phyloP scores from a whole-genome alignment of 2,113 vertebrate genomes.

The Pseudopodoces humilis region DNA sequence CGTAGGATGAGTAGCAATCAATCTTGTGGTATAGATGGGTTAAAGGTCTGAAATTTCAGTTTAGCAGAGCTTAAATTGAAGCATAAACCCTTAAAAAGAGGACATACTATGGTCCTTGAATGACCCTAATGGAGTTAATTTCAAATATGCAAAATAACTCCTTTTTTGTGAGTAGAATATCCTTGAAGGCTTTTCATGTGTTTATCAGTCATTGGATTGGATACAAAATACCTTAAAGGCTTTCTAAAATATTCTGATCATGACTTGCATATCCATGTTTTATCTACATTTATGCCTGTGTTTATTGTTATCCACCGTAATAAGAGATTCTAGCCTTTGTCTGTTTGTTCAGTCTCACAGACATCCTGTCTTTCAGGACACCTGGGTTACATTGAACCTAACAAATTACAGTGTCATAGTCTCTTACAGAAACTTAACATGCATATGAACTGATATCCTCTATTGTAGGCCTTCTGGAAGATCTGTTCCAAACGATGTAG shows the following conservation, averaged over 20 bases:
- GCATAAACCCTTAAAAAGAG: background rate
- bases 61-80: background rate
- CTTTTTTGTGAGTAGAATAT: background rate
- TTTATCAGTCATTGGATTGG: background rate
- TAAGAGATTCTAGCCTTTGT: background rate
- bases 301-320: background rate
- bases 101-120: background rate
- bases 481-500: background rate
- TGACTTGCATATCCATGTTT: background rate
- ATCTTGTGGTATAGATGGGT: background rate
- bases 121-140: background rate
- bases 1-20: background rate
- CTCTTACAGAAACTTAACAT: background rate
- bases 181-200: background rate
- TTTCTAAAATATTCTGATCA: background rate
- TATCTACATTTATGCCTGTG: background rate
- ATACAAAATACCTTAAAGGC: background rate
- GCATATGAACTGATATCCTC: background rate
- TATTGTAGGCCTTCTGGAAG: background rate
- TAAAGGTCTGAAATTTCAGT: conserved; percentile 6
- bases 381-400: background rate
- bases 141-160: background rate
- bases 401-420: background rate
- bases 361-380: background rate
- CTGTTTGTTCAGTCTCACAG: background rate